Percentiles rank a stretch among this genome's conserved stretches.
Conservation (phyloP, 2,888 invertebrate genomes). For the Acanthosepion pharaonis region DNA sequence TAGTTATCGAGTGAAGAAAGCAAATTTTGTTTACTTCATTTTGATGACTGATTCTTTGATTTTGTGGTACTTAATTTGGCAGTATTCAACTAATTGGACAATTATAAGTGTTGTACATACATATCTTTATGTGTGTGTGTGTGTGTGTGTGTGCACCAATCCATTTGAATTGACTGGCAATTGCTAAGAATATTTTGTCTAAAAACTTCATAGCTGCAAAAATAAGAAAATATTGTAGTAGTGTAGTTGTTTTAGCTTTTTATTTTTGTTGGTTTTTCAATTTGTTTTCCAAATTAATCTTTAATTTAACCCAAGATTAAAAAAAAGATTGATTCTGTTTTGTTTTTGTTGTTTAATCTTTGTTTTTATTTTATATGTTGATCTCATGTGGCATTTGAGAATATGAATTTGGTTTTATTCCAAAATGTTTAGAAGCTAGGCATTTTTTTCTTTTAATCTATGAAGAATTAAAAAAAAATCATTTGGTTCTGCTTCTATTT, state of each 20-base stretch:
- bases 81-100: too few species aligned
- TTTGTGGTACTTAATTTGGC: too few species aligned
- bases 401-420: background rate
- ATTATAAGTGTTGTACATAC: background rate
- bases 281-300: background rate
- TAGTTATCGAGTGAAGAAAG: too few species aligned
- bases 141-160: background rate
- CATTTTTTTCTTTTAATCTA: background rate
- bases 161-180: background rate
- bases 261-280: background rate
- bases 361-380: background rate
- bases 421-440: background rate
- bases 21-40: too few species aligned
- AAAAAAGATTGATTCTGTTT: too few species aligned
- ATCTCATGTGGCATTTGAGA: background rate
- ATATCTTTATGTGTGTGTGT: background rate
- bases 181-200: background rate
- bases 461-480: background rate
- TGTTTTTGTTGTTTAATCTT: background rate
- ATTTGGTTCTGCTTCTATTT: background rate
- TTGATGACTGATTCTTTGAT: too few species aligned
- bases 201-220: background rate
- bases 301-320: background rate
- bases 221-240: background rate
- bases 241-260: background rate